Conservation (phyloP, 1,140 invertebrate genomes). For the Schlechtendalia chinensis region DNA sequence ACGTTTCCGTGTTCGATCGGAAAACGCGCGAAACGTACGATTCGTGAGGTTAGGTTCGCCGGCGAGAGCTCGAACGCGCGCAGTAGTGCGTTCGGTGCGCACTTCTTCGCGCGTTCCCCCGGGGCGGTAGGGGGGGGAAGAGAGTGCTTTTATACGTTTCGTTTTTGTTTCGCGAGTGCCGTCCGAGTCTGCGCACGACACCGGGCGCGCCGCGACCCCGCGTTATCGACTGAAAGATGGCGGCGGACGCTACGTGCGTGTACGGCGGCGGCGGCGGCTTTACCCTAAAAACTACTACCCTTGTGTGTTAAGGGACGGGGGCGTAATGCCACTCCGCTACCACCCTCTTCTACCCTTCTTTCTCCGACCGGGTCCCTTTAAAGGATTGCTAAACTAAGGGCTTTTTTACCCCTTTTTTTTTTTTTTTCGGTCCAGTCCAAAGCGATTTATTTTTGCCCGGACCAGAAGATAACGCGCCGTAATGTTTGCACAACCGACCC, state of each 20-base stretch:
- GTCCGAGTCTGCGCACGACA: slow-evolving; percentile 8
- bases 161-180: background rate
- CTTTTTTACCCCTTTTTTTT: slow-evolving; percentile 36
- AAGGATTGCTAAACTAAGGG: slow-evolving; percentile 48
- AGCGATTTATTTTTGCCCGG: slow-evolving; percentile 48
- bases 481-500: slow-evolving; percentile 45
- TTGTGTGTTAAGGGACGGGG: slow-evolving; percentile 41
- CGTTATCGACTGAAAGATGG: slow-evolving; percentile 49
- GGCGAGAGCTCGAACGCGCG: too few species aligned
- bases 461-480: slow-evolving; percentile 50
- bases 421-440: slow-evolving; percentile 41
- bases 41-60: too few species aligned
- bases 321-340: slow-evolving; percentile 9
- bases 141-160: background rate
- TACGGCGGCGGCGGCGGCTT: slow-evolving; percentile 34
- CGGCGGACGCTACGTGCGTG: background rate
- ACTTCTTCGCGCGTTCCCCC: background rate
- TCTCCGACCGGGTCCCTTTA: slow-evolving; percentile 13
- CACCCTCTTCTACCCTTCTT: background rate
- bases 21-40: too few species aligned
- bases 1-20: too few species aligned
- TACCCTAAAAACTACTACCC: slow-evolving; percentile 46
- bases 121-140: too few species aligned
- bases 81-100: too few species aligned
- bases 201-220: background rate